Conservation (phyloP, 2,888 invertebrate species). For the Leptopilina drosophilae region DNA sequence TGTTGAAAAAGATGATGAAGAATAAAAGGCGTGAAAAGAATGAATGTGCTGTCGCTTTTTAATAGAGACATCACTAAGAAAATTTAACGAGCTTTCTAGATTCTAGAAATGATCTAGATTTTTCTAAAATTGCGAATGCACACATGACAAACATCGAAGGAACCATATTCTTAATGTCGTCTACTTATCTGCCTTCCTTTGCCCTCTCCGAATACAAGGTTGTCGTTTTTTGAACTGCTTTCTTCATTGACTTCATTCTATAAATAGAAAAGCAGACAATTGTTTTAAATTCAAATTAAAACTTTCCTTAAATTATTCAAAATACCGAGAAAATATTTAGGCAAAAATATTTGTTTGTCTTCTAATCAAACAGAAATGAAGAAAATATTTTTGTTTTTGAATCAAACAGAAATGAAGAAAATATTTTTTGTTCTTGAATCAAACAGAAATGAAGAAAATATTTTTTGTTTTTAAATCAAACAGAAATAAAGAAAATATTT, state of each 20-base stretch:
- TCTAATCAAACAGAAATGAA: too few species aligned
- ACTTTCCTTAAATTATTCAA: too few species aligned
- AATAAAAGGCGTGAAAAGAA: constrained; percentile 45
- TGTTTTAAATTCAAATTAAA: too few species aligned
- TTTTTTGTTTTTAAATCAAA: too few species aligned
- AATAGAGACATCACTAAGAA: constrained; percentile 45
- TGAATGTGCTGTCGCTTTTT: constrained; percentile 45
- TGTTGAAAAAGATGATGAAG: constrained; percentile 42
- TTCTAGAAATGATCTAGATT: constrained; percentile 64
- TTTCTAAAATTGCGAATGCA: constrained; percentile 65
- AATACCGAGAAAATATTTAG: too few species aligned
- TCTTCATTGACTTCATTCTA: constrained; percentile 46
- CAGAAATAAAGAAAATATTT: too few species aligned
- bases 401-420: too few species aligned
- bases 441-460: too few species aligned
- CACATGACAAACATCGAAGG: constrained; percentile 67
- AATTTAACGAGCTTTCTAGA: constrained; percentile 55
- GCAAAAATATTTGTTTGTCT: too few species aligned
- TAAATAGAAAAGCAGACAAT: neutral
- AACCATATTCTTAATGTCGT: constrained; percentile 61
- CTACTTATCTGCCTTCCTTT: constrained; percentile 68
- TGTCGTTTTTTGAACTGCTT: constrained; percentile 29
- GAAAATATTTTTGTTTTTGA: too few species aligned
- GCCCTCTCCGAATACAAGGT: constrained; percentile 44
- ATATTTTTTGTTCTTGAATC: too few species aligned